Conservation (phyloP, 1,140 invertebrate genomes). For the Zaprionus vittiger region DNA sequence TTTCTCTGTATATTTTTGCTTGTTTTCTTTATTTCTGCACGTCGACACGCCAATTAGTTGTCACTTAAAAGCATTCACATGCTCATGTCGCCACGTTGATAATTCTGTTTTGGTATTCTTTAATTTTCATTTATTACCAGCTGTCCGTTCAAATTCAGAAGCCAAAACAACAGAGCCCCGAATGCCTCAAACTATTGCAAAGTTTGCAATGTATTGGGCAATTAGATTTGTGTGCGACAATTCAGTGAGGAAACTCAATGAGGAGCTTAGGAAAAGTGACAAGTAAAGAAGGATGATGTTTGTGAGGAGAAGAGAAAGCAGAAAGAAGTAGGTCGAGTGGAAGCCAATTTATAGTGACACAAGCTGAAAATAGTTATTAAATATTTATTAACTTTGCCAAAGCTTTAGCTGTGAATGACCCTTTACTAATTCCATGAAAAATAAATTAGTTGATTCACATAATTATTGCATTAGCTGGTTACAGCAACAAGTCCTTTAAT, state of each 20-base stretch:
- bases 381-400: not conserved
- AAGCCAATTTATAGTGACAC: too few species aligned
- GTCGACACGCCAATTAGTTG: slow-evolving; percentile 67
- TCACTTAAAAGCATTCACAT: slow-evolving; percentile 81
- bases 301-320: too few species aligned
- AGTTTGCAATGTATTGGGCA: slow-evolving; percentile 6
- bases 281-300: not conserved
- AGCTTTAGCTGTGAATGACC: too few species aligned
- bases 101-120: slow-evolving; percentile 22
- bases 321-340: too few species aligned
- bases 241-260: not conserved
- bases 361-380: not conserved
- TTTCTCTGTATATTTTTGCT: not conserved
- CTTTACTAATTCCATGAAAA: not conserved
- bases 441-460: slow-evolving; percentile 32
- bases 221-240: slow-evolving; percentile 1
- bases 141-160: slow-evolving; percentile 26
- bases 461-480: slow-evolving; percentile 17
- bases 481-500: slow-evolving; percentile 48
- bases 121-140: slow-evolving; percentile 39
- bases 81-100: slow-evolving; percentile 43
- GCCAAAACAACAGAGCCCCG: not conserved
- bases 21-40: slow-evolving; percentile 13
- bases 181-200: not conserved
- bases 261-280: not conserved